These are phyloP conservation scores for Microcebus lehilahytsara DNA, from an alignment of 2,113 vertebrate species.

Conservation along the genomic window DNA sequence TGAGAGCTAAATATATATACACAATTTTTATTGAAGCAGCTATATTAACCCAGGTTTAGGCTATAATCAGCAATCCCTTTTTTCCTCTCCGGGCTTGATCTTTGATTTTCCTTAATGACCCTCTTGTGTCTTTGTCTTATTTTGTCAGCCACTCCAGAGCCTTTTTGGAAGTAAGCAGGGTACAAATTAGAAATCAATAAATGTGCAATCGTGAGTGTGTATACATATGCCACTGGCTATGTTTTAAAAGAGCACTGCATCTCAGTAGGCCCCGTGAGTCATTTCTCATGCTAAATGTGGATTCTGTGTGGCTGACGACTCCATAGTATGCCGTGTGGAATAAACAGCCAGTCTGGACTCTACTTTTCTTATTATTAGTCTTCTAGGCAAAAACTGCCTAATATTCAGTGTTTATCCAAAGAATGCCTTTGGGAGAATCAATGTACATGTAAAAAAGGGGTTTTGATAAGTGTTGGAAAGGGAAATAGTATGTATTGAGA, in stretches of 20 bases:
- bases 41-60: conserved; percentile 53
- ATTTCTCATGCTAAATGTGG: background rate
- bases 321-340: rapidly evolving
- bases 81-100: conserved; percentile 69
- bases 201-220: conserved; percentile 60
- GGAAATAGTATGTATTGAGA: background rate
- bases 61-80: conserved; percentile 51
- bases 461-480: background rate
- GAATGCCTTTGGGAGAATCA: background rate
- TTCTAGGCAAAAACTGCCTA: background rate
- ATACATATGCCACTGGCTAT: conserved; percentile 43
- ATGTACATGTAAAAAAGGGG: background rate
- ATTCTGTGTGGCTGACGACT: background rate
- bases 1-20: conserved; percentile 7
- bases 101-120: conserved; percentile 76
- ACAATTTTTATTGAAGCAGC: conserved; percentile 26
- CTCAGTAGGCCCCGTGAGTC: background rate
- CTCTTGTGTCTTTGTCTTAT: conserved; percentile 74
- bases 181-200: conserved; percentile 74
- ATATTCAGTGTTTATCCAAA: background rate
- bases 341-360: background rate
- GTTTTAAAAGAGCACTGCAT: conserved; percentile 20
- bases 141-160: conserved; percentile 63
- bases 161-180: conserved; percentile 65
- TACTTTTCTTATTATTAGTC: background rate